Evolutionary conservation across 2,888 invertebrate species (phyloP).

Genomic region (Trilocha varians): DNA sequence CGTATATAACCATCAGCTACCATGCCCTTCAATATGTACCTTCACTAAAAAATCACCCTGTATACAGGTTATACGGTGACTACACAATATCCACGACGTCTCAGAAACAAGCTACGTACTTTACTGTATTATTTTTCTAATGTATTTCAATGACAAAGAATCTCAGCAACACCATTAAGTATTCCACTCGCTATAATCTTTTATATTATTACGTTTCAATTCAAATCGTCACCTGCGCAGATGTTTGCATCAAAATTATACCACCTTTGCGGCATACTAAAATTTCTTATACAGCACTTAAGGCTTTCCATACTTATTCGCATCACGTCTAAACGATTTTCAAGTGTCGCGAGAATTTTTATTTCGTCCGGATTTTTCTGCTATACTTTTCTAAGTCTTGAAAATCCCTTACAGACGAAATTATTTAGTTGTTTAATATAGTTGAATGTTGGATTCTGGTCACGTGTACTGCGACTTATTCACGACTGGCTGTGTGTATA

Average conservation of each 20-base stretch:
- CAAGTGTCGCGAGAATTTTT: slow-evolving; percentile 44
- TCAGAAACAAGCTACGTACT: no score
- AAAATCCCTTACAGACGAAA: slow-evolving; percentile 44
- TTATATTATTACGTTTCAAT: not conserved
- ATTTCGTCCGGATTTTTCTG: slow-evolving; percentile 21
- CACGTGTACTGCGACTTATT: slow-evolving; percentile 31
- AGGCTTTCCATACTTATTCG: slow-evolving; percentile 21
- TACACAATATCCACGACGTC: no score
- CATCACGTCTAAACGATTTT: slow-evolving; percentile 49
- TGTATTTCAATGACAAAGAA: no score
- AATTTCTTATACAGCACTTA: slow-evolving; percentile 7
- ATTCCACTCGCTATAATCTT: no score
- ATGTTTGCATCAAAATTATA: slow-evolving; percentile 5
- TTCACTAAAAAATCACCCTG: no score
- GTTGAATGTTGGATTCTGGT: slow-evolving; percentile 26
- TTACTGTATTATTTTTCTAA: no score
- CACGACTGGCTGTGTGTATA: slow-evolving; percentile 13
- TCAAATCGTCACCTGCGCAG: slow-evolving; percentile 1
- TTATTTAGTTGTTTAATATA: slow-evolving; percentile 54
- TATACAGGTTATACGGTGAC: no score
- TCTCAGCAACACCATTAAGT: no score
- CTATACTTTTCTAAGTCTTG: slow-evolving; percentile 7
- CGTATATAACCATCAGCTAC: no score
- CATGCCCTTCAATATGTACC: no score
- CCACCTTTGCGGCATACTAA: not conserved